Conservation (phyloP, 2,888 invertebrate species). For the Eupsilia transversa region DNA sequence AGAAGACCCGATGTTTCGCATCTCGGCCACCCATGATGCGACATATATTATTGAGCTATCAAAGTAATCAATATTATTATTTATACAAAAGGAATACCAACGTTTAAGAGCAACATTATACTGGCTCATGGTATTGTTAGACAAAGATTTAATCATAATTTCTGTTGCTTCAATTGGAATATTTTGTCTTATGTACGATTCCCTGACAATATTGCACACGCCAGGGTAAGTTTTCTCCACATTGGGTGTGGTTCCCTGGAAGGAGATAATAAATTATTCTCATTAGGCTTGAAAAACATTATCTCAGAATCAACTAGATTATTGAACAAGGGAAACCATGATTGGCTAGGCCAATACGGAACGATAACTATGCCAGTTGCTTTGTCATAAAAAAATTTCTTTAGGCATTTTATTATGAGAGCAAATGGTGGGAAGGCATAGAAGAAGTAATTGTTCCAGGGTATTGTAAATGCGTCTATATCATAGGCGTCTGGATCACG, state of each 20-base stretch:
- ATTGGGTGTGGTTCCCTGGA: background rate
- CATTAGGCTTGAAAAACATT: background rate
- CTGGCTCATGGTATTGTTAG: background rate
- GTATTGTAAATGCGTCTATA: too few species aligned
- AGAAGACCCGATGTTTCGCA: too few species aligned
- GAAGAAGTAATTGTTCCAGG: too few species aligned
- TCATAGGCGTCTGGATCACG: too few species aligned
- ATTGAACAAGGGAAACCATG: background rate
- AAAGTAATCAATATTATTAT: too few species aligned
- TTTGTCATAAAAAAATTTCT: background rate
- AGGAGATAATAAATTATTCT: background rate
- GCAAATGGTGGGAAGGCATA: too few species aligned
- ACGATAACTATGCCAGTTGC: background rate
- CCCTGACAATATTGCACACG: background rate
- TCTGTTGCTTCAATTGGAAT: background rate
- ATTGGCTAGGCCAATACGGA: background rate
- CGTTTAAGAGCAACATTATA: conserved; percentile 1
- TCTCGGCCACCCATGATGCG: too few species aligned
- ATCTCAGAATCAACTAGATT: background rate
- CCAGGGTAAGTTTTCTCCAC: conserved; percentile 5
- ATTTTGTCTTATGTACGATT: background rate
- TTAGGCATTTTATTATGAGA: too few species aligned
- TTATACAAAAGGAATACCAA: background rate
- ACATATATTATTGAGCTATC: too few species aligned
- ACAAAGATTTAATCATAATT: background rate